Percentiles rank a stretch among this genome's conserved stretches.
Evolutionary conservation across 1,140 invertebrate species (phyloP).

Genomic region (Leptestheria dahalacensis): DNA sequence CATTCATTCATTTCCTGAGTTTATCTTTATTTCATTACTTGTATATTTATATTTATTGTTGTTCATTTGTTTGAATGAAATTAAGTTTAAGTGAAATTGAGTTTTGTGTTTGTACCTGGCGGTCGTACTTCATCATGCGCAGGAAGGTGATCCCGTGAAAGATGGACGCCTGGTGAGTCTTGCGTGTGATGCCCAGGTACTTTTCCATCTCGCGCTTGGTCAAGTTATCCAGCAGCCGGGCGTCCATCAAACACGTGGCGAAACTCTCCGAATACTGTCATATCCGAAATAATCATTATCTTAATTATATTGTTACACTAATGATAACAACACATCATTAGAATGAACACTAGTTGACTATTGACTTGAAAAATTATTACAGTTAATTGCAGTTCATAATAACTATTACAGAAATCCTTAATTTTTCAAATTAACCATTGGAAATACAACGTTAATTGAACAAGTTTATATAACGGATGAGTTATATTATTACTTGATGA

Average conservation of each 20-base stretch:
- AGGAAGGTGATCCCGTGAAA: slow-evolving; percentile 83
- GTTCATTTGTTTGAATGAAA: too few relatives aligned
- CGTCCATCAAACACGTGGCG: slow-evolving; percentile 77
- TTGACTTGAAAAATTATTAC: too few relatives aligned
- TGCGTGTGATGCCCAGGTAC: slow-evolving; percentile 71
- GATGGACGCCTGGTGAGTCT: slow-evolving; percentile 85
- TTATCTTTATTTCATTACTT: too few relatives aligned
- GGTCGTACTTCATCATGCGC: slow-evolving; percentile 79
- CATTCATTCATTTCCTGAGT: too few relatives aligned
- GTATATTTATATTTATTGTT: too few relatives aligned
- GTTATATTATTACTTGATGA: neutral
- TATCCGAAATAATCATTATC: too few relatives aligned
- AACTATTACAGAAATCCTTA: neutral
- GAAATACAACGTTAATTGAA: neutral
- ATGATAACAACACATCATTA: neutral
- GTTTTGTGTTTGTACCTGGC: too few relatives aligned
- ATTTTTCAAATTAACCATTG: neutral
- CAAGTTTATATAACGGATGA: neutral
- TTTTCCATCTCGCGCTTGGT: slow-evolving; percentile 89
- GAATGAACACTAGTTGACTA: too few relatives aligned
- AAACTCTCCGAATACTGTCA: slow-evolving; percentile 44
- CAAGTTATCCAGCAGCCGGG: slow-evolving; percentile 74
- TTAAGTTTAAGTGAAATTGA: too few relatives aligned
- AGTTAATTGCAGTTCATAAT: too few relatives aligned
- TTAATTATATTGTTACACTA: neutral